Base-by-base conservation (phyloP, 35 echinoderm and acorn worm species). In the Chiridota heheva region DNA sequence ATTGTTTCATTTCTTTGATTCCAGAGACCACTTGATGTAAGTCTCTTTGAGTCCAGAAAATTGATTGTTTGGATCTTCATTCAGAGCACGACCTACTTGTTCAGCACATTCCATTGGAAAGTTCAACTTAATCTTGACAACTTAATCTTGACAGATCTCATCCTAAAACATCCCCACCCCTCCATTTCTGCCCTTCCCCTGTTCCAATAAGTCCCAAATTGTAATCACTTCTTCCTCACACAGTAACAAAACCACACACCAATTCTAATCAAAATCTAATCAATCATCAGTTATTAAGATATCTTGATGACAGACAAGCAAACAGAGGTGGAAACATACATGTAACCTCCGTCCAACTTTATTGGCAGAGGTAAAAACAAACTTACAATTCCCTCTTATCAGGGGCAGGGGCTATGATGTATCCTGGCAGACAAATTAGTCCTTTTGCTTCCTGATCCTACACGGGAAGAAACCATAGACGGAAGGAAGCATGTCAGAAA, bases 371-470 rank as follows among this genome's bases (percentile, higher is more conserved):
- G n/a, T n/a, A n/a, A n/a, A n/a, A n/a, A n/a, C n/a, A 2, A 48
- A n/a, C 73, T 58, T 77, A 77, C 73, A 46, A 77, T 55, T 77
- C 43, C 20, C 28, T 77, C 32, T 77, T 77, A 27, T 77, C 73
- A n/a, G n/a, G n/a, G 18, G 25, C 38, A 28, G 24, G 22, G 24
- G 55, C 47, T 22, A 77, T 32, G 43, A 12, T 59, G 33, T 77
- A 77, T 7, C 73, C 73, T 10, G 73, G 73, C 36, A 77, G 55
- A 24, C 73, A 77, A 10, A 77, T 77, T 0, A 77, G 33, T 38
- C 73, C 73, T 77, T 77, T 77, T 12, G 73, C 73, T 51, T 77
- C 60, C 47, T 77, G 47, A 28, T 46, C 47, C 73, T 77, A 53
- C 30, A 63, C 27, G 4, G 24, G 8, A 36, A 18, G 16, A 77